Conservation (phyloP, 2,113 vertebrate species). For the Platysteira castanea region DNA sequence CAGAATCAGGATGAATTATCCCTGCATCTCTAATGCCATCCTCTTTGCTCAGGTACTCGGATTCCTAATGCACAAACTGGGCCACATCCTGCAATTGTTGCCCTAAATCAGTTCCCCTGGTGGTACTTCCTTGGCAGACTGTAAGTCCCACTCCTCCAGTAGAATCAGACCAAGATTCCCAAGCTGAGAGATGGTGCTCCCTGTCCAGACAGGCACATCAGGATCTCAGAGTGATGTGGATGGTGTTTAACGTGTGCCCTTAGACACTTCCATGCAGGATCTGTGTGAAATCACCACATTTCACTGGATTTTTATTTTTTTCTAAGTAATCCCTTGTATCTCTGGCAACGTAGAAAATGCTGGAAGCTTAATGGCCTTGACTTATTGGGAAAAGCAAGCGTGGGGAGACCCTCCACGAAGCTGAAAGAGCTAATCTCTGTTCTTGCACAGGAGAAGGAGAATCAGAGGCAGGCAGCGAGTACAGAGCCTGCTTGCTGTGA, state of each 20-base stretch:
- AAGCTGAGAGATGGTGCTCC: not conserved
- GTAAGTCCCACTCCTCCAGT: not conserved
- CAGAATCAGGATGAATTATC: not conserved
- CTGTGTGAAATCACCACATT: not conserved
- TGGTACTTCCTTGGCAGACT: not conserved
- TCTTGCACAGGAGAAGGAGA: not conserved
- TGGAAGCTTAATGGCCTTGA: not conserved
- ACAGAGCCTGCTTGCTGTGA: not conserved
- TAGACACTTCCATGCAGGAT: not conserved
- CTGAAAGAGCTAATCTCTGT: not conserved
- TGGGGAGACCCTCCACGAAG: not conserved
- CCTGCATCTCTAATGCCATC: not conserved
- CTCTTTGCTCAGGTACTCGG: not conserved
- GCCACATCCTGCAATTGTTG: not conserved
- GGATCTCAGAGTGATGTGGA: not conserved
- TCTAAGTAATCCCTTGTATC: not conserved
- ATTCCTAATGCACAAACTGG: not conserved
- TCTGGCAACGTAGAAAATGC: not conserved
- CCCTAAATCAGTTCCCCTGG: not conserved
- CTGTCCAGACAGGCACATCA: not conserved
- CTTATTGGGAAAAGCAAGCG: not conserved
- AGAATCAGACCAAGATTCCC: not conserved
- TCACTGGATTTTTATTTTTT: not conserved
- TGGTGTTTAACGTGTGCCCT: not conserved
- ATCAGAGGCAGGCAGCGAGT: not conserved